Evolutionary conservation across 2,888 invertebrate species (phyloP).

Genomic region (Frankliniella intonsa): DNA sequence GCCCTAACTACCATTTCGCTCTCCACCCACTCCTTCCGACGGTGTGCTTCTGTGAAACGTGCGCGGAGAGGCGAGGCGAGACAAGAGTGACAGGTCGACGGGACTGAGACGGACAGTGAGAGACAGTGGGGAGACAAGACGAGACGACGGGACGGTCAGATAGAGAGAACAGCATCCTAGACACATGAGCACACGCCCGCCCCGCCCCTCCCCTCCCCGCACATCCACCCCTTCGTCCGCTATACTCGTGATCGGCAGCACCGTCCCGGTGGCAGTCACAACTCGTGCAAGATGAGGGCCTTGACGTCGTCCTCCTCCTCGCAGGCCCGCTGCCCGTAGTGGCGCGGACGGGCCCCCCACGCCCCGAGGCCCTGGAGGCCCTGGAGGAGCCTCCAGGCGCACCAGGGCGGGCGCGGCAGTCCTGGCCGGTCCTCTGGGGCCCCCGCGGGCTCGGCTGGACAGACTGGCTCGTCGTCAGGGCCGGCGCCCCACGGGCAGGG

Average conservation of each 20-base stretch:
- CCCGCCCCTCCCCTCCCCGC: neutral
- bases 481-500: neutral
- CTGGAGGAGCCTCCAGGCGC: neutral
- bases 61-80: no score
- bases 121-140: no score
- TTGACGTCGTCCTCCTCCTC: conserved; percentile 6
- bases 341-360: conserved; percentile 16
- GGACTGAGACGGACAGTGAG: no score
- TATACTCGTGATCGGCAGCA: conserved; percentile 16
- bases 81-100: no score
- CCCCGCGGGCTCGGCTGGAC: neutral
- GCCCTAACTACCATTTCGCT: no score
- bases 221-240: neutral
- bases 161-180: no score
- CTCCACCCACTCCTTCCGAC: no score
- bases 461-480: neutral
- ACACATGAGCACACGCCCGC: neutral
- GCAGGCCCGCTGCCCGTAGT: neutral
- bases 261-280: conserved; percentile 13
- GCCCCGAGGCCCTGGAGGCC: neutral
- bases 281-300: conserved; percentile 23
- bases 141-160: no score
- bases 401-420: neutral
- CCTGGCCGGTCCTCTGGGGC: conserved; percentile 7
- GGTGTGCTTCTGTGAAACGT: no score